Evolutionary conservation across 92 coral and sea anemone genomes (phyloP), one percentile per base, ranked within the genome.

Genomic region (Siderastrea siderea): DNA sequence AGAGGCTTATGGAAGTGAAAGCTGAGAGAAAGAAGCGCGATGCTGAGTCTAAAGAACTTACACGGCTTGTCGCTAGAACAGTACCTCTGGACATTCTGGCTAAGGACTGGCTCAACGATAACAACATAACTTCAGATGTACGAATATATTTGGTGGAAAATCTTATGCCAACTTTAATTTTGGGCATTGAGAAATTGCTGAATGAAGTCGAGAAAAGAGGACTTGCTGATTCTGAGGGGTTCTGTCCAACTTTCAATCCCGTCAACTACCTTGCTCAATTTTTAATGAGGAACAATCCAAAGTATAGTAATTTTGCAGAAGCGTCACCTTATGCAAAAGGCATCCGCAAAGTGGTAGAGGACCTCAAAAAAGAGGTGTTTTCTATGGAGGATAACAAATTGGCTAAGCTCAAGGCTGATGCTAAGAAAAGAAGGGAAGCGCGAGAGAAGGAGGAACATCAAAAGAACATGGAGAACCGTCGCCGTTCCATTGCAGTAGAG

Each of bases 241-340:
- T 93, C 53, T 92, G 96, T 73, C 93, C 96, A 71, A 86, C 87
- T 91, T 97, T 97, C 63, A 97, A 97, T 74, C 99, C 99, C 50
- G 88, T 97, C 61, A 93, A 97, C 49, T 96, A 90, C 58, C 84
- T 97, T 64, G 99, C 96, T 11, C 99, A 97, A 76, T 92, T 95
- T 74, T 70, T 97, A 12, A 95, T 97, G 99, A 89, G 99, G 46
- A 97, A 97, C 71, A 97, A 97, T 77, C 98, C 98, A 3, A 97
- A 84, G 82, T 97, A 95, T 84, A 94, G 99, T 26, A 95, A 95
- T 68, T 95, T 97, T 79, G 94, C 98, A 0, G 98, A 94, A 26
- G 95, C 99, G 6, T 97, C 99, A 0, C 99, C 99, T 1, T 97
- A 97, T 75, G 96, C 98, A 2, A 95, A 89, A 80, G 99, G 99